Base-by-base conservation (phyloP, 2,888 invertebrate species). In the Pterostichus niger region DNA sequence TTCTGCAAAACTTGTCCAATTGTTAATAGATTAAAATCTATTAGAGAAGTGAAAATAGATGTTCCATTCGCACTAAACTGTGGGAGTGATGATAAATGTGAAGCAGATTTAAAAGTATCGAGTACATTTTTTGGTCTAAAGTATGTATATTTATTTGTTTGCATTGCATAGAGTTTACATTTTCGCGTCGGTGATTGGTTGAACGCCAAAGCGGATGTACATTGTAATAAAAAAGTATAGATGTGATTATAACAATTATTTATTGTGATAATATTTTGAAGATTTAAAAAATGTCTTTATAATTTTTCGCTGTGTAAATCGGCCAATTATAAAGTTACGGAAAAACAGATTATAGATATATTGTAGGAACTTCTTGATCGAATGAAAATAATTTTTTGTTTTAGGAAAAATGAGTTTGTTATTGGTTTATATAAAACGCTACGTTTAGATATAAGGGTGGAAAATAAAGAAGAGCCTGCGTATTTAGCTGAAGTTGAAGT, bases 1-100 rank as follows among this genome's bases (percentile, higher is more conserved):
- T 82, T 76, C 64, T 64, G 76, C 61, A 76, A 76, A 15, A 13
- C 7, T 31, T 82, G 61, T 49, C 82, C 82, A 6, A 33, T 82
- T 31, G 64, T 76, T 9, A 24, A 76, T 11, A 35, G 4, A 13
- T 7, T 44, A 7, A 40, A 6, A 40, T 71, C 68, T 6, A 10
- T 5, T 10, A 40, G 40, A 15, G 68, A 71, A 46, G 6, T 6
- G 6, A 75, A 82, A 49, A 54, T 82, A n/a, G 52, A 75, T n/a
- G 76, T 82, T 13, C 64, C 61, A 11, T 82, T 61, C 46, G 64
- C 75, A 2, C 35, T 82, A 15, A 40, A 59, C 9, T 82, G 82
- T 11, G 76, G 76, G 2, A 10, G n/a, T 5, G 82, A 82, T 61
- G 35, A 64, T 24, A 56, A 40, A 46, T 82, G 75, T n/a, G 17